Evolutionary conservation across 2,797 vertebrate genomes (phyloP), one percentile per base, ranked within the genome.

Genomic region (Oreortyx pictus): DNA sequence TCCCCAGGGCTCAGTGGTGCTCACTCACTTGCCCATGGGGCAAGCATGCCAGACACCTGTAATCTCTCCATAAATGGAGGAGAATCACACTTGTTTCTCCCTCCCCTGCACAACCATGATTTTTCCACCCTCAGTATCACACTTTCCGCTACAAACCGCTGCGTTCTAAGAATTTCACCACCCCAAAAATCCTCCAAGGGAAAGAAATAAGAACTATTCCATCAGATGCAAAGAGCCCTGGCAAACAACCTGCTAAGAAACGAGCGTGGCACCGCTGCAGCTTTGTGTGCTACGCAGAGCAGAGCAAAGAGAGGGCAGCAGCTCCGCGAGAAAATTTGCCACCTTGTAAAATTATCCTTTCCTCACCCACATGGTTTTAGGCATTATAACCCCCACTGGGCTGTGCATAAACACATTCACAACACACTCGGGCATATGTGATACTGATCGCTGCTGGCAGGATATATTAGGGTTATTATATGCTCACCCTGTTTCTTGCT

Each of bases 401-500:
- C 67, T 83, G 24, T n/a, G 47, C 67, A 84, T 47, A 52, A 94
- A 86, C 82, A 92, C 82, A 52, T 60, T 64, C 71, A 49, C 80
- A 46, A 52, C 60, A 76, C 62, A 87, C 78, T 37, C 84, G 73
- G 66, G 64, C 47, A 61, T 47, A 78, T 0, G 0, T 59, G 79
- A 94, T 1, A 29, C 35, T 73, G 85, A 91, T 88, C 73, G 12
- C 79, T 88, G 84, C 92, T 91, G 91, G 85, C 91, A 93, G 87
- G 80, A 62, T 86, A 22, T 86, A 95, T 92, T 88, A 89, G 67
- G 50, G 70, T 95, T 96, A 93, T 93, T 95, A 89, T 62, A 93
- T 91, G 81, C 93, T 93, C 84, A 83, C 80, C 67, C 85, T 73
- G 76, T 65, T 95, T 83, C 92, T 92, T 93, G 37, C 41, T 83